Conservation (phyloP, 2,797 vertebrate species). For the Siniperca scherzeri region DNA sequence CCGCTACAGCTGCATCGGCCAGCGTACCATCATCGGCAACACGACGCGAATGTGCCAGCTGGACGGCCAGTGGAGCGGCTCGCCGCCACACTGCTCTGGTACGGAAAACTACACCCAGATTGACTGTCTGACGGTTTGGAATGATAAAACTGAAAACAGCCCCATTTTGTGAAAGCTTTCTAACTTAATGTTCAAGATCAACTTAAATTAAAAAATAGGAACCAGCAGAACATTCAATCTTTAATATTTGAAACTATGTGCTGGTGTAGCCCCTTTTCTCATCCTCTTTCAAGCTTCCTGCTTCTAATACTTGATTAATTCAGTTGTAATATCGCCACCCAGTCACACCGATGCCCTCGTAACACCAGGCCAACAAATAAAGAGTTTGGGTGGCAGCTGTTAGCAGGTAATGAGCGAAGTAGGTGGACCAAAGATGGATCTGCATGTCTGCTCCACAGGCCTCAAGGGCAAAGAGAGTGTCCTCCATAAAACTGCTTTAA, state of each 20-base stretch:
- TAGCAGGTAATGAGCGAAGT: conserved; percentile 50
- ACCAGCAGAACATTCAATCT: background rate
- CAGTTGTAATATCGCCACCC: conserved; percentile 26
- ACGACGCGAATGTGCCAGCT: conserved; percentile 96
- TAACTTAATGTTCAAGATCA: conserved; percentile 16
- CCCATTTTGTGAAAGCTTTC: conserved; percentile 9
- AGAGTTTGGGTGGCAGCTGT: conserved; percentile 61
- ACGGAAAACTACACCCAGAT: conserved; percentile 61
- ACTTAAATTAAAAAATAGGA: background rate
- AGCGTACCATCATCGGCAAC: conserved; percentile 91
- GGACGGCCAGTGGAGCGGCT: conserved; percentile 96
- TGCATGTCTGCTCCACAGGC: conserved; percentile 45
- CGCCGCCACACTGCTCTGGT: conserved; percentile 97
- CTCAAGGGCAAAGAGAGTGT: conserved; percentile 76
- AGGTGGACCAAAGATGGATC: conserved; percentile 59
- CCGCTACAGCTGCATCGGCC: conserved; percentile 92
- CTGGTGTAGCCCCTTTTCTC: background rate
- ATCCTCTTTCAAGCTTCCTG: background rate
- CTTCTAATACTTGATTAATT: conserved; percentile 38
- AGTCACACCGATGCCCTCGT: conserved; percentile 27
- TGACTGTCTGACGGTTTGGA: conserved; percentile 7
- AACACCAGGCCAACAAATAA: conserved; percentile 54
- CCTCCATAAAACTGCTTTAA: conserved; percentile 82
- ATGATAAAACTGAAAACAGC: conserved; percentile 7
- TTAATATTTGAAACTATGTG: background rate